Conservation (phyloP, 2,113 vertebrate species). For the Caloenas nicobarica region DNA sequence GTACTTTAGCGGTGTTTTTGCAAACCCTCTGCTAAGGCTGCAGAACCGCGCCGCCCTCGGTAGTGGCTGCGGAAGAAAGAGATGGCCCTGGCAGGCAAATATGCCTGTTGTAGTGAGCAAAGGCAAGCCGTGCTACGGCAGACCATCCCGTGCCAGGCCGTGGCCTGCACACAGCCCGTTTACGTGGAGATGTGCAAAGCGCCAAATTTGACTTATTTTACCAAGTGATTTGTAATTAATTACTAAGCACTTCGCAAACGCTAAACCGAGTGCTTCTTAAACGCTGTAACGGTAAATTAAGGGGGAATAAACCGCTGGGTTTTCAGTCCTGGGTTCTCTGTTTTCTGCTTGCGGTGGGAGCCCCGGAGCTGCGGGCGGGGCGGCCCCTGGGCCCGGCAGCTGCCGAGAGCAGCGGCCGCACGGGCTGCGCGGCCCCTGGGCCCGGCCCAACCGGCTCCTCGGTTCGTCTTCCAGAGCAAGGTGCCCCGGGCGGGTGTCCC, state of each 20-base stretch:
- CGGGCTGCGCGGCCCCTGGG: no score
- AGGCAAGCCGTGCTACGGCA: not conserved
- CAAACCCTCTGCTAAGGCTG: not conserved
- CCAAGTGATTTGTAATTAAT: not conserved
- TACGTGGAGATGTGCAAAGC: not conserved
- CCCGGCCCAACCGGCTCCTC: not conserved
- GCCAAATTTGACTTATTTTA: not conserved
- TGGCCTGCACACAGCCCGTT: not conserved
- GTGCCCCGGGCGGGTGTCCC: accelerated
- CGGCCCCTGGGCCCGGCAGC: not conserved
- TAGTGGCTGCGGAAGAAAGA: not conserved
- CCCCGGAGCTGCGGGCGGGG: no score
- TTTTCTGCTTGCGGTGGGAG: no score
- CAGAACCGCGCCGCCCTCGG: not conserved
- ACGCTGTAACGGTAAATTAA: not conserved
- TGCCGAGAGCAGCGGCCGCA: no score
- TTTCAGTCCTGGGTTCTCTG: no score
- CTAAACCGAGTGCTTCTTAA: not conserved
- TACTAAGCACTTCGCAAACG: not conserved
- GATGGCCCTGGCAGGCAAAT: not conserved
- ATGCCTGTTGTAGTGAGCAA: accelerated
- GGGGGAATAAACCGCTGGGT: not conserved
- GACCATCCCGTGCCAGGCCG: not conserved
- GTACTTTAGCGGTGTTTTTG: not conserved
- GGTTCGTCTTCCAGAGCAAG: not conserved